Percentiles rank a stretch among this genome's conserved stretches.
These are phyloP conservation scores for Ammodytes dubius DNA, from an alignment of 2,113 vertebrate genomes.

Conservation along the genomic window DNA sequence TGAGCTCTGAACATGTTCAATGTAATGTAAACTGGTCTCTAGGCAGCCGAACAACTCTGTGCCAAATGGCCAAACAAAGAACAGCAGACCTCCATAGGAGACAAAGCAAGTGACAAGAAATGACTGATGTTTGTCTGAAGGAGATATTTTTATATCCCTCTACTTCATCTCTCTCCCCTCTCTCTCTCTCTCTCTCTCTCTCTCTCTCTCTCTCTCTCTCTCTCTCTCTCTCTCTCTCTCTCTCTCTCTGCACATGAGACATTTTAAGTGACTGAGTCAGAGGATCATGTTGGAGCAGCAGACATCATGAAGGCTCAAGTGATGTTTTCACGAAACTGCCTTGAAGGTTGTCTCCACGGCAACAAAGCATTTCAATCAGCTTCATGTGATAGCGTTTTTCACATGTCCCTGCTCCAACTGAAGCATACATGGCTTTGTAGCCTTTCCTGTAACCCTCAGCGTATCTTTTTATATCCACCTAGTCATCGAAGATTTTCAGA, in stretches of 20 bases:
- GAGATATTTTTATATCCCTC: conserved; percentile 28
- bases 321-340: conserved; percentile 22
- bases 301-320: conserved; percentile 2
- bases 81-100: conserved; percentile 46
- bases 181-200: conserved; percentile 1
- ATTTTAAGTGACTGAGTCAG: conserved; percentile 59
- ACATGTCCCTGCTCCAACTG: background rate
- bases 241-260: background rate
- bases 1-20: conserved; percentile 72
- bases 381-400: background rate
- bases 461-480: conserved; percentile 12
- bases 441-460: conserved; percentile 8
- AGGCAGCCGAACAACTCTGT: conserved; percentile 6
- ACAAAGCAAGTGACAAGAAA: conserved; percentile 40
- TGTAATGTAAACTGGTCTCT: conserved; percentile 64
- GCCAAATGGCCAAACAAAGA: conserved; percentile 27
- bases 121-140: conserved; percentile 25
- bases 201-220: conserved; percentile 1
- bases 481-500: conserved; percentile 16
- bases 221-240: conserved; percentile 5
- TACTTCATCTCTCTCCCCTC: conserved; percentile 12
- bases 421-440: background rate
- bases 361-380: conserved; percentile 8
- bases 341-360: conserved; percentile 28
- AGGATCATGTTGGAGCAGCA: conserved; percentile 9